A percentile compares a stretch with the other conserved stretches of the same genome.
phyloP scores from a whole-genome alignment of 1,140 invertebrate species.

The Heliconius congener region DNA sequence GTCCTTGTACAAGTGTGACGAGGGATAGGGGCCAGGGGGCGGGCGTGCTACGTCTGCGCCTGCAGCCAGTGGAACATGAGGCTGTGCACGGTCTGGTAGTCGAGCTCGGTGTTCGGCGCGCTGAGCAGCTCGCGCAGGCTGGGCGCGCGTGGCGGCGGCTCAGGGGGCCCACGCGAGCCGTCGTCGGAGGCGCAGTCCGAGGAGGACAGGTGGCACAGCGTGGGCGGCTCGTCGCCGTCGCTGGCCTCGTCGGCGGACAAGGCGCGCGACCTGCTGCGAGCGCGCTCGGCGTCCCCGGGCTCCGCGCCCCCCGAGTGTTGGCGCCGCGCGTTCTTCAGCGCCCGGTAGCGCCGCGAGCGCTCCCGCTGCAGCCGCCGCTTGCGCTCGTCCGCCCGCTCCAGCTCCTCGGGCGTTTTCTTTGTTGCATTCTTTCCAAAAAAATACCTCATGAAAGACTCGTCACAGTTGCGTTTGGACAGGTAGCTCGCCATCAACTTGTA shows the following conservation, averaged over 20 bases:
- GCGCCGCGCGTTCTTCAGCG: slow-evolving; percentile 69
- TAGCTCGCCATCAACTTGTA: slow-evolving; percentile 78
- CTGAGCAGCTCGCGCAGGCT: slow-evolving; percentile 68
- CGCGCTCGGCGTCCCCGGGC: slow-evolving; percentile 9
- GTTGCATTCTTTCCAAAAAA: slow-evolving; percentile 74
- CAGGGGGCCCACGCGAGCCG: slow-evolving; percentile 67
- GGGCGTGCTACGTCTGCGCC: slow-evolving; percentile 41
- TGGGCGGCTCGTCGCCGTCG: slow-evolving; percentile 71
- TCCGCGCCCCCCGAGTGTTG: slow-evolving; percentile 60
- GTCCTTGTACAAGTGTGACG: background rate
- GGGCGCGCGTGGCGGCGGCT: slow-evolving; percentile 54
- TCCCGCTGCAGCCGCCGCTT: slow-evolving; percentile 71
- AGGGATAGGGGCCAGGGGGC: slow-evolving; percentile 46
- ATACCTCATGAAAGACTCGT: slow-evolving; percentile 77
- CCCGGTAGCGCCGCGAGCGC: slow-evolving; percentile 68
- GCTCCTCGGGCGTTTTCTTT: slow-evolving; percentile 75
- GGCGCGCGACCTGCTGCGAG: slow-evolving; percentile 53
- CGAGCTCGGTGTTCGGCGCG: slow-evolving; percentile 70
- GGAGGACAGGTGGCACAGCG: slow-evolving; percentile 66
- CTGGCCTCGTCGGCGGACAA: slow-evolving; percentile 60
- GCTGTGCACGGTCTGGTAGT: slow-evolving; percentile 75
- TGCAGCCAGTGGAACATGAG: slow-evolving; percentile 79
- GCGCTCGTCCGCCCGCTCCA: slow-evolving; percentile 71
- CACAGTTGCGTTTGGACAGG: slow-evolving; percentile 74
- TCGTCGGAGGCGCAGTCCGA: slow-evolving; percentile 74